Evolutionary conservation across 2,888 invertebrate species (phyloP), one percentile per base, ranked within the genome.

Genomic region (Itoplectis maculator): DNA sequence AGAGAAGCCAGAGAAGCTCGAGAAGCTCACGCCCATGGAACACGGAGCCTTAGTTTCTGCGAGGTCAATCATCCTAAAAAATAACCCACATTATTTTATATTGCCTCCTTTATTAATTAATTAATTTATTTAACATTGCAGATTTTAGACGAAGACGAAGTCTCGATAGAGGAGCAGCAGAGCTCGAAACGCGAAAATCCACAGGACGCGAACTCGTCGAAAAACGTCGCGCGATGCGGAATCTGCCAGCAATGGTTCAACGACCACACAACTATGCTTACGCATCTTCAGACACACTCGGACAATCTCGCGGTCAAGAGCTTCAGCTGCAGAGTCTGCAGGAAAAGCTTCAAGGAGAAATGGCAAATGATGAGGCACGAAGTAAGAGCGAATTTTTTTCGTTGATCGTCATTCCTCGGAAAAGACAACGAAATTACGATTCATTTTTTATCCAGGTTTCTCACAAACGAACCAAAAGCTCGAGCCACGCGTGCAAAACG

Each of bases 351-450:
- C 47, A 91, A 89, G 51, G 90, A 91, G 74, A 91, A 90, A 20
- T 90, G 90, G 88, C 90, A 90, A 78, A 75, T 91, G 59, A 86
- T 87, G 4, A 88, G 91, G 81, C 91, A 91, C 79, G 90, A 91
- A 84, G 91, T 91, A 84, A 82, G 61, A 15, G 56, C 37, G n/a
- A 7, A 40, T 42, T 40, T 15, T 29, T 56, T 54, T 54, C n/a
- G 13, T 49, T 29, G 42, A 56, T 29, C 29, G 29, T 29, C 3
- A 29, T 29, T 29, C 5, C 29, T 5, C 3, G 5, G 29, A 29
- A 29, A 29, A 29, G 2, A 29, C 5, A 29, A 29, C 2, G 2
- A 61, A 40, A 40, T 37, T n/a, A 66, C 35, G 15, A 15, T n/a
- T 40, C 2, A 29, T 29, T 29, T 29, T 29, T 5, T 29, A 5